Base-by-base conservation (phyloP, 2,113 vertebrate species). In the Apistogramma diplotaenia region DNA sequence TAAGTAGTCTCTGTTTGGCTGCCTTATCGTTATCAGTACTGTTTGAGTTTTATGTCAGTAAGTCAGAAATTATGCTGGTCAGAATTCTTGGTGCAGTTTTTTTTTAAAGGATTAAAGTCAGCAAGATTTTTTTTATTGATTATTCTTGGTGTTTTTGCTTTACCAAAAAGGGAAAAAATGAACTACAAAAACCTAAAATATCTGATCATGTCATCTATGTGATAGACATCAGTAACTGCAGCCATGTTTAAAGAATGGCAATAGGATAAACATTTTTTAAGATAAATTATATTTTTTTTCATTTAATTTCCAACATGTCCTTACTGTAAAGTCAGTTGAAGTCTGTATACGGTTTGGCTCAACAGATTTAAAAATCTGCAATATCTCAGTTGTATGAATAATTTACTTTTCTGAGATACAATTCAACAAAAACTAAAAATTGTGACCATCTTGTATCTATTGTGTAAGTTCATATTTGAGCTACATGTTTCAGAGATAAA, bases 1-100 rank as follows among this genome's bases (percentile, higher is more conserved):
- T 78, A 62, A 79, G 76, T 80, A 46, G 76, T 85, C 27, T 90
- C 82, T 85, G 58, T 87, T 86, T 80, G 85, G 87, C 92, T 94
- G 91, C 93, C 93, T 94, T 94, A 89, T 87, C 70, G 76, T 85
- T 78, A 67, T 87, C 76, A 88, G 87, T 91, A 88, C 91, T 91
- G 88, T 90, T 76, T 19, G 18, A 18, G 35, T 87, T 87, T 81
- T 89, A 58, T 82, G 71, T 84, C 12, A 1, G 56, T 84, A 19
- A 67, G 76, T 79, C 78, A 55, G 40, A 85, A 81, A 75, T 74
- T 27, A 12, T 84, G 55, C 74, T 85, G 79, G 59, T 90, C 65
- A 57, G 46, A 85, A 80, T 87, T 88, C 80, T 90, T 85, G 81
- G 29, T 67, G 62, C 74, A 57, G 43, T 40, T 86, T 78, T 81